These are phyloP conservation scores for Drosophila falleni DNA, from an alignment of 2,888 invertebrate species.

Conservation along the genomic window DNA sequence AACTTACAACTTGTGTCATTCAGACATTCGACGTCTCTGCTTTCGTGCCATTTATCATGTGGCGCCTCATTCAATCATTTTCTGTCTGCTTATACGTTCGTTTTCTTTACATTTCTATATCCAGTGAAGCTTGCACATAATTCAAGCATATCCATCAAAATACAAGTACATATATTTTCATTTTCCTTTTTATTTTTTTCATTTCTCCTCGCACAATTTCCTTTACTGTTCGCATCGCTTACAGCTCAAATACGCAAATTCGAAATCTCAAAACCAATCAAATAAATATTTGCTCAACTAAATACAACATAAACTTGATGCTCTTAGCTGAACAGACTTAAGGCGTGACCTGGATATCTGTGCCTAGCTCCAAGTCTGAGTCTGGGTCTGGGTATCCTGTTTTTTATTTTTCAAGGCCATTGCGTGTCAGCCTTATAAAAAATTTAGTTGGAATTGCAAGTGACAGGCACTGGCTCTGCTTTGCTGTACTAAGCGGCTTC, in stretches of 20 bases:
- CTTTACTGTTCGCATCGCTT: conserved; percentile 57
- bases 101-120: conserved; percentile 35
- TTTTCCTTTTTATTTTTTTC: conserved; percentile 13
- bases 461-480: conserved; percentile 66
- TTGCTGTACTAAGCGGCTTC: conserved; percentile 43
- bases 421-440: conserved; percentile 67
- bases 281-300: conserved; percentile 80
- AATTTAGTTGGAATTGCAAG: conserved; percentile 73
- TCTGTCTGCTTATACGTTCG: conserved; percentile 18
- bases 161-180: conserved; percentile 8
- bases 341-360: conserved; percentile 23
- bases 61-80: conserved; percentile 37
- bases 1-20: conserved; percentile 15
- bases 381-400: conserved; percentile 39
- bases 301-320: conserved; percentile 68
- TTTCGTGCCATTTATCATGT: conserved; percentile 39
- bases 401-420: conserved; percentile 55
- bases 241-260: conserved; percentile 60
- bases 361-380: neutral
- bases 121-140: conserved; percentile 24
- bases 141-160: conserved; percentile 44
- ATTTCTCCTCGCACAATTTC: conserved; percentile 72
- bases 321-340: conserved; percentile 22
- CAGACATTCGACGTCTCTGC: conserved; percentile 2
- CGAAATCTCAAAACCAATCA: conserved; percentile 74